These are phyloP conservation scores for Melikaiella ostensackeni DNA, from an alignment of 2,888 invertebrate genomes.

Conservation along the genomic window DNA sequence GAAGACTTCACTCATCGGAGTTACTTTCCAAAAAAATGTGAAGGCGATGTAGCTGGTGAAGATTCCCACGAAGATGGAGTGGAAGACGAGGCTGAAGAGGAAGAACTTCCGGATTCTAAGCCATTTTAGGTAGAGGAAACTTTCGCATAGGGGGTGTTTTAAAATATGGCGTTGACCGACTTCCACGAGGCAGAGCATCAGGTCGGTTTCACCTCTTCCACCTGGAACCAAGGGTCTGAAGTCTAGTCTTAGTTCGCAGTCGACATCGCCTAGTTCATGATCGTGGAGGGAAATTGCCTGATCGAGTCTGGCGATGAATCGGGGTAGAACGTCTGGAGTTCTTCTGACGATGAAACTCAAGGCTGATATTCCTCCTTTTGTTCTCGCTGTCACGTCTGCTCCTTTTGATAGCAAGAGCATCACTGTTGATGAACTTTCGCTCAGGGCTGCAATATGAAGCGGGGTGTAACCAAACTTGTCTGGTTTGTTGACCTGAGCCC, in stretches of 20 bases:
- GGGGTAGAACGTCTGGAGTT: conserved; percentile 89
- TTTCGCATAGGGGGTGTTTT: conserved; percentile 91
- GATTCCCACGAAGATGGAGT: conserved; percentile 86
- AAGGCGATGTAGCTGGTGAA: conserved; percentile 87
- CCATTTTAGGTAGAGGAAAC: conserved; percentile 91
- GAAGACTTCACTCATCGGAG: conserved; percentile 76
- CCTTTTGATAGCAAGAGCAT: conserved; percentile 86
- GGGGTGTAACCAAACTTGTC: conserved; percentile 92
- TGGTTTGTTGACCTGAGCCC: conserved; percentile 86
- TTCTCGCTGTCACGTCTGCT: conserved; percentile 88
- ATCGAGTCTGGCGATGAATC: conserved; percentile 85
- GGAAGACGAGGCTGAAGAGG: conserved; percentile 87
- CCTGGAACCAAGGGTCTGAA: conserved; percentile 78
- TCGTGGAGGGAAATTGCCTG: conserved; percentile 88
- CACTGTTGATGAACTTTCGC: conserved; percentile 89
- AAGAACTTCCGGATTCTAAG: conserved; percentile 89
- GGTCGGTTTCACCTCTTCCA: conserved; percentile 78
- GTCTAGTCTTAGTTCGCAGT: conserved; percentile 88
- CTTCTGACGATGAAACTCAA: conserved; percentile 90
- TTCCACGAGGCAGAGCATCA: conserved; percentile 82
- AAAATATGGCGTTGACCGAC: conserved; percentile 88
- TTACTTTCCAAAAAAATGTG: conserved; percentile 78
- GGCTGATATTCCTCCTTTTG: conserved; percentile 89
- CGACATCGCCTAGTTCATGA: conserved; percentile 91
- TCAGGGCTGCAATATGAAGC: conserved; percentile 89